Evolutionary conservation across 2,888 invertebrate genomes (phyloP).

Genomic region (Phania funesta): DNA sequence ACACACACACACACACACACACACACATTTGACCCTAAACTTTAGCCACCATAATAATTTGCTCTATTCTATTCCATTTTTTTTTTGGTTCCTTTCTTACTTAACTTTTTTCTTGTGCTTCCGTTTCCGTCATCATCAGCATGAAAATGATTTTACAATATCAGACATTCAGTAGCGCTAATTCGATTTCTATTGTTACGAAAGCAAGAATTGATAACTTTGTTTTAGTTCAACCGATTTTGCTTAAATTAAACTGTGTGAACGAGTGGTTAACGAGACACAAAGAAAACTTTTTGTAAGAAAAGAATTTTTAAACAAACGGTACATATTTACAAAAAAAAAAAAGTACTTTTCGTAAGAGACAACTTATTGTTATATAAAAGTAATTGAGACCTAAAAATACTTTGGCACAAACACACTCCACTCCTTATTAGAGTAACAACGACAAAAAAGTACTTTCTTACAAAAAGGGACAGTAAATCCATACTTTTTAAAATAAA

Average conservation of each 20-base stretch:
- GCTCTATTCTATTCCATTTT: not conserved
- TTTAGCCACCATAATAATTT: not conserved
- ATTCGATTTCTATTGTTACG: slow-evolving; percentile 59
- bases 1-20: not conserved
- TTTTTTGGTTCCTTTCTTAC: not conserved
- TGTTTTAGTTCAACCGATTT: not conserved
- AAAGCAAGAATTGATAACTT: not conserved
- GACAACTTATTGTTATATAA: not conserved
- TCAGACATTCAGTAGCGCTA: slow-evolving; percentile 17
- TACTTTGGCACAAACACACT: too few species aligned
- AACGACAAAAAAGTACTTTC: too few species aligned
- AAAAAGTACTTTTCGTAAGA: not conserved
- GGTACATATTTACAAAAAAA: not conserved
- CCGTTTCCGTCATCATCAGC: slow-evolving; percentile 37
- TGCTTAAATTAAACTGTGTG: not conserved
- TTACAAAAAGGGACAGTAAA: too few species aligned
- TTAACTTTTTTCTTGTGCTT: slow-evolving; percentile 9
- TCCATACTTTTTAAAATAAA: too few species aligned
- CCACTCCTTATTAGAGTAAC: too few species aligned
- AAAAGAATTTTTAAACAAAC: not conserved
- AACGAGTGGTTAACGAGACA: too few species aligned
- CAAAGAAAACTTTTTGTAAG: not conserved
- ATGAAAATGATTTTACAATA: slow-evolving; percentile 38
- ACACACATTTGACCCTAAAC: not conserved
- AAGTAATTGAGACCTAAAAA: not conserved